Evolutionary conservation across 2,113 vertebrate genomes (phyloP).

Genomic region (Ginglymostoma cirratum): DNA sequence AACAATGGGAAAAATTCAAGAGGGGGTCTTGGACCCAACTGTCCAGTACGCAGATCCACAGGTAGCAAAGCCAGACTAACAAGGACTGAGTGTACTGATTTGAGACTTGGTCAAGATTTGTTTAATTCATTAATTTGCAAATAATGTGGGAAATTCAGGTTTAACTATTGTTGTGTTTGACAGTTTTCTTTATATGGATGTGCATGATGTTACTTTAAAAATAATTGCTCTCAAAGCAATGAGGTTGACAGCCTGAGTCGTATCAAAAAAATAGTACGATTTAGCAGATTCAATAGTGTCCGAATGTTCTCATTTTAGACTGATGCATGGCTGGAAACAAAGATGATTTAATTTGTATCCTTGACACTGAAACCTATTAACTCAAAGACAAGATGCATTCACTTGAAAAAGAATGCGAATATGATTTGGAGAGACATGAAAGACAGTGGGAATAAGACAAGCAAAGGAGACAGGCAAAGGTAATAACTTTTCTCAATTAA

Average conservation of each 20-base stretch:
- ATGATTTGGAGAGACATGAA: slow-evolving; percentile 30
- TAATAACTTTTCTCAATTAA: slow-evolving; percentile 27
- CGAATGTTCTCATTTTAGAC: slow-evolving; percentile 36
- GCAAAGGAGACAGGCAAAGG: neutral
- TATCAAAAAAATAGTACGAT: slow-evolving; percentile 13
- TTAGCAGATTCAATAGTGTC: neutral
- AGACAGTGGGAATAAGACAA: neutral
- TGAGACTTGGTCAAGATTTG: neutral
- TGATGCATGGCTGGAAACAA: slow-evolving; percentile 32
- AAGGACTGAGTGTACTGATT: neutral
- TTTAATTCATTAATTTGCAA: neutral
- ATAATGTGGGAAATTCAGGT: neutral
- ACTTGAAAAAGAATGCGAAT: slow-evolving; percentile 19
- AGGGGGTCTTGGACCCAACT: no score
- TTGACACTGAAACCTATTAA: slow-evolving; percentile 37
- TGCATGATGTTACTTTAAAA: neutral
- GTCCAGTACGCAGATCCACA: no score
- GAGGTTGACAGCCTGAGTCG: neutral
- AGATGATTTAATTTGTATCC: slow-evolving; percentile 37
- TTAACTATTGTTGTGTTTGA: neutral
- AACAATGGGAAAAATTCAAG: no score
- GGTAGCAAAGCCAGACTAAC: no score
- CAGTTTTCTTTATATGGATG: neutral
- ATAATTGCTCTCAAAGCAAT: neutral
- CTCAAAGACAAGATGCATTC: slow-evolving; percentile 37